Conservation (phyloP, 2,113 vertebrate genomes). For the Balaeniceps rex region DNA sequence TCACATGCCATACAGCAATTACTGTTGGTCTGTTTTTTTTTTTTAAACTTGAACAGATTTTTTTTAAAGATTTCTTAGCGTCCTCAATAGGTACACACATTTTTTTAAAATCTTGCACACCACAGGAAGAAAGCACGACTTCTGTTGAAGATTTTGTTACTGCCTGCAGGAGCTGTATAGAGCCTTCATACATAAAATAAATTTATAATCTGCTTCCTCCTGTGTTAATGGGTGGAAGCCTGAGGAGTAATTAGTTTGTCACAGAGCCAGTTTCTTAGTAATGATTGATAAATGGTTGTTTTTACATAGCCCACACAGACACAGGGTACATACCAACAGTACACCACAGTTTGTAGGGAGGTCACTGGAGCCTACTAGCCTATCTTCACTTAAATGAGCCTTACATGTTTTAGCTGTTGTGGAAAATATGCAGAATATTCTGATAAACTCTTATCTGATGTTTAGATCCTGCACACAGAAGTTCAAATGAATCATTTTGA, state of each 20-base stretch:
- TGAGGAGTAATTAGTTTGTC: constrained; percentile 27
- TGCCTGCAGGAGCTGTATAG: background rate
- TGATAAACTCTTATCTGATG: background rate
- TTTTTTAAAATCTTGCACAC: background rate
- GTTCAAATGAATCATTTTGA: background rate
- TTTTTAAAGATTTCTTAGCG: background rate
- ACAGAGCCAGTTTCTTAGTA: constrained; percentile 10
- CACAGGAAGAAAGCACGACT: background rate
- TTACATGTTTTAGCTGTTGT: background rate
- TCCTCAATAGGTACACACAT: background rate
- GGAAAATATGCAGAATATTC: background rate
- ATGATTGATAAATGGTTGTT: constrained; percentile 24
- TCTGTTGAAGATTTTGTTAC: background rate
- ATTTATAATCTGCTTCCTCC: constrained; percentile 27
- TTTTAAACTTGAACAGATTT: background rate
- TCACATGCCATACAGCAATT: background rate
- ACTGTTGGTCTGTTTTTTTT: no score
- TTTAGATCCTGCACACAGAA: background rate
- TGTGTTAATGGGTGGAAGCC: constrained; percentile 7
- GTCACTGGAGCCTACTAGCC: background rate
- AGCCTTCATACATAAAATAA: background rate
- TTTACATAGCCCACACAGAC: background rate
- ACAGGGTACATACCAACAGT: background rate
- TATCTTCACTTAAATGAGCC: background rate
- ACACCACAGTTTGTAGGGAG: background rate